Evolutionary conservation across 2,797 vertebrate genomes (phyloP).

Genomic region (Bradypodion ventrale): DNA sequence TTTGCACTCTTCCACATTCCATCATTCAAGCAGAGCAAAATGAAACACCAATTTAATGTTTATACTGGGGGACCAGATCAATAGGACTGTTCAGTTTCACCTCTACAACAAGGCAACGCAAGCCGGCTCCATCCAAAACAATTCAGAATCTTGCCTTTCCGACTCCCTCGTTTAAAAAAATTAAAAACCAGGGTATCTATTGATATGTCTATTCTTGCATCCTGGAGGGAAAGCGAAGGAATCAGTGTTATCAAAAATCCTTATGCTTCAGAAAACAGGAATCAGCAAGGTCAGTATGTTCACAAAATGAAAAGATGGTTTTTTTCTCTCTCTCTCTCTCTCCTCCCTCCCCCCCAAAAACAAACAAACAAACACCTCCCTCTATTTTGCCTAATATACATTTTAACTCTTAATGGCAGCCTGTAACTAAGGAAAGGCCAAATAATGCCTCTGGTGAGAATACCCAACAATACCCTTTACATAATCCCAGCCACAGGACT

Average conservation of each 20-base stretch:
- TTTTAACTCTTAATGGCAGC: conserved; percentile 62
- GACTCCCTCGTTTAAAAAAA: background rate
- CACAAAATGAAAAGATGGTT: conserved; percentile 48
- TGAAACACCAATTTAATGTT: background rate
- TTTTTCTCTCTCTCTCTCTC: conserved; percentile 19
- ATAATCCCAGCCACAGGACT: conserved; percentile 54
- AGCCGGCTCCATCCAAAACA: background rate
- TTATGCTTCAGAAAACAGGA: background rate
- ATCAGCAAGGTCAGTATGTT: background rate
- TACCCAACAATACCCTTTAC: conserved; percentile 68
- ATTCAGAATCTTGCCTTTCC: background rate
- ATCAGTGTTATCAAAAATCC: background rate
- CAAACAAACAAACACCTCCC: too few relatives aligned
- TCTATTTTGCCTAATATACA: background rate
- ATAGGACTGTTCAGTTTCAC: background rate
- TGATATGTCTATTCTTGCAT: background rate
- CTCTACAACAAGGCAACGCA: background rate
- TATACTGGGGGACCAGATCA: background rate
- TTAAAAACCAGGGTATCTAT: background rate
- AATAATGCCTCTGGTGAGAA: conserved; percentile 59
- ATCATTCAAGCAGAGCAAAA: background rate
- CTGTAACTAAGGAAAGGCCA: conserved; percentile 51
- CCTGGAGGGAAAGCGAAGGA: background rate
- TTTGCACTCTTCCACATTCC: background rate
- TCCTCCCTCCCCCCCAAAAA: background rate